Evolutionary conservation across 2,113 vertebrate genomes (phyloP).

Genomic region (Cathartes aura): DNA sequence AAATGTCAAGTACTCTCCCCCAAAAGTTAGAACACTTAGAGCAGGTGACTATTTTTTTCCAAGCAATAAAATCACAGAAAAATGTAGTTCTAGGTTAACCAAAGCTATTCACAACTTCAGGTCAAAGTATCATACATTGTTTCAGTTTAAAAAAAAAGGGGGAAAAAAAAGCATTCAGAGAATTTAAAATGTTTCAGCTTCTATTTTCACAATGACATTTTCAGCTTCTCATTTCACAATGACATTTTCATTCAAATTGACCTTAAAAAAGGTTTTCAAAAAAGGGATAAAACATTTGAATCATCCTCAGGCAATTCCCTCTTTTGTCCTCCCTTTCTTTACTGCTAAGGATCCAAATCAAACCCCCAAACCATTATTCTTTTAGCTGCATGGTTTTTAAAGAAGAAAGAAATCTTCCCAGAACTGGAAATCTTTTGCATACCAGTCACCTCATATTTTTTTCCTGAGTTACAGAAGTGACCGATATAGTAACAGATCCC

Average conservation of each 20-base stretch:
- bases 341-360: background rate
- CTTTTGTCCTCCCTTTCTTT: background rate
- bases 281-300: background rate
- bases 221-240: background rate
- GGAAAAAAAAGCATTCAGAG: background rate
- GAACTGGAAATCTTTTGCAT: background rate
- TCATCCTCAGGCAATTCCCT: background rate
- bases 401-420: background rate
- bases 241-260: slow-evolving; percentile 24
- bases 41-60: background rate
- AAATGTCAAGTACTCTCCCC: background rate
- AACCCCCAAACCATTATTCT: background rate
- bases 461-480: background rate
- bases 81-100: background rate
- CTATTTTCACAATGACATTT: background rate
- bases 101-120: background rate
- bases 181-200: background rate
- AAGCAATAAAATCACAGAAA: background rate
- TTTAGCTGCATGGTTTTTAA: background rate
- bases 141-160: background rate
- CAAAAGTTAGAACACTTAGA: background rate
- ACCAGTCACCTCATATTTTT: background rate
- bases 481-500: background rate
- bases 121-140: background rate
- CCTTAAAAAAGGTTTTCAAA: slow-evolving; percentile 1